phyloP scores from a whole-genome alignment of 2,113 vertebrate species.

The Aix galericulata region DNA sequence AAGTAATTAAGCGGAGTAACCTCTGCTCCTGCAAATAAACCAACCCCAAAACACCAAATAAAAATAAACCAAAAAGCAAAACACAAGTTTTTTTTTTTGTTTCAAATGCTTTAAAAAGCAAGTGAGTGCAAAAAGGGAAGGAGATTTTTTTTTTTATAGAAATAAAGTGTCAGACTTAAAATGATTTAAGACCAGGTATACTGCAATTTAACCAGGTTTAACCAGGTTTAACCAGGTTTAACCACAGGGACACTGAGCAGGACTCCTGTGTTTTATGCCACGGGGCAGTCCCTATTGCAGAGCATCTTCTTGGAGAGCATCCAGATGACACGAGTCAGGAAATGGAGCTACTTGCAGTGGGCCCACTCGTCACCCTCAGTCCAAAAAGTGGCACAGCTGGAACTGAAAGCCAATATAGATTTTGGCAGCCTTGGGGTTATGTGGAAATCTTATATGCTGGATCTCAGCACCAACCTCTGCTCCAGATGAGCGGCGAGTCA shows the following conservation, averaged over 20 bases:
- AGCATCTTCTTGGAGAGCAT: rapidly evolving
- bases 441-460: not conserved
- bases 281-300: not conserved
- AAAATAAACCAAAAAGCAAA: not conserved
- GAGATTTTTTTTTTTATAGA: not conserved
- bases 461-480: not conserved
- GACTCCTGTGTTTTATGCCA: not conserved
- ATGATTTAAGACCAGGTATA: not conserved
- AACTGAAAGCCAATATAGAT: not conserved
- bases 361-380: not conserved
- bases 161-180: not conserved
- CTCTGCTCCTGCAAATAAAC: not conserved
- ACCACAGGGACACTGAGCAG: not conserved
- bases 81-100: not conserved
- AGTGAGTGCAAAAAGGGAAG: not conserved
- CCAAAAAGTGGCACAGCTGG: not conserved
- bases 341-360: not conserved
- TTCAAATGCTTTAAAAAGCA: not conserved
- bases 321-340: not conserved
- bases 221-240: not conserved
- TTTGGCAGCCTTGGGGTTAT: not conserved
- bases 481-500: not conserved
- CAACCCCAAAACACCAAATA: not conserved
- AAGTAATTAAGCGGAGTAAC: not conserved
- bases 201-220: not conserved